A percentile compares a stretch with the other conserved stretches of the same genome.
phyloP scores from a whole-genome alignment of 2,797 vertebrate genomes.

The Nasua narica region DNA sequence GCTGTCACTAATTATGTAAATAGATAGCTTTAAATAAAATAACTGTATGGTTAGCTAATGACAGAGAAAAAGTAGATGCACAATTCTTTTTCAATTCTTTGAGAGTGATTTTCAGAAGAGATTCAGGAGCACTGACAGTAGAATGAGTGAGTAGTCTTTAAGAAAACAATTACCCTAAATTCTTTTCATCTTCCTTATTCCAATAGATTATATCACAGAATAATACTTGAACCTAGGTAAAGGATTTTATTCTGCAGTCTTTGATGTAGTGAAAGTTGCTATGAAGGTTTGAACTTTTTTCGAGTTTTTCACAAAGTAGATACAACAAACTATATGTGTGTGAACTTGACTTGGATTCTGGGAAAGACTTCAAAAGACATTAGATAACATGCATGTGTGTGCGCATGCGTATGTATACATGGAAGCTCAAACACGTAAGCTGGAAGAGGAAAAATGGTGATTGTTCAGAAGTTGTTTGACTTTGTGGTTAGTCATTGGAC shows the following conservation, averaged over 20 bases:
- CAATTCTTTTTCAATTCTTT: background rate
- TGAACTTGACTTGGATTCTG: background rate
- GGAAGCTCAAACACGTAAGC: background rate
- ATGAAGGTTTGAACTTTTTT: background rate
- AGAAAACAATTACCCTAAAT: background rate
- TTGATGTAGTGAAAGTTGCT: background rate
- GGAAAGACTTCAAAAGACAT: background rate
- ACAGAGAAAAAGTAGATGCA: background rate
- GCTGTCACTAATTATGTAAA: background rate
- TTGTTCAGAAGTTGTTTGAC: background rate
- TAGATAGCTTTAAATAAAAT: background rate
- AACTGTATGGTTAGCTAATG: background rate
- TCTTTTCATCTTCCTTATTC: background rate
- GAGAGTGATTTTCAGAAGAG: background rate
- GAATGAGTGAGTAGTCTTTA: background rate
- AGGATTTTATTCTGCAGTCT: background rate
- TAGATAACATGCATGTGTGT: background rate
- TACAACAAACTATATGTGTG: background rate
- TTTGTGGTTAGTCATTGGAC: background rate
- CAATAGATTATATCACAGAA: background rate
- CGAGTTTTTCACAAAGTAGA: background rate
- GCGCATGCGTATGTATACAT: background rate
- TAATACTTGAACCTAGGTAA: background rate
- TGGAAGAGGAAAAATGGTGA: background rate
- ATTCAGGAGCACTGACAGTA: background rate